A percentile compares a stretch with the other conserved stretches of the same genome.
phyloP scores from a whole-genome alignment of 2,888 invertebrate species.

The Orthosia gracilis region DNA sequence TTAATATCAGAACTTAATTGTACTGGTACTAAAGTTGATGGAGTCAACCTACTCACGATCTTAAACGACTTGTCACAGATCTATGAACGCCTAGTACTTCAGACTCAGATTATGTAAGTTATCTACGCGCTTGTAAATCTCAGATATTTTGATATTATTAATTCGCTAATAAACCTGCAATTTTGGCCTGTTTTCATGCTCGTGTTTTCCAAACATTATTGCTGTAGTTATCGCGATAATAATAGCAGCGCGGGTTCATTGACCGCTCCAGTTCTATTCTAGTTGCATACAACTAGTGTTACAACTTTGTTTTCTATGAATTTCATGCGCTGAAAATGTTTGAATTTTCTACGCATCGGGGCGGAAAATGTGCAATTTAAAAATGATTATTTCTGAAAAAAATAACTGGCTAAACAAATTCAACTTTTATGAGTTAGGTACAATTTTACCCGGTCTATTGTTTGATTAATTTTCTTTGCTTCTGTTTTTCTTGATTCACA shows the following conservation, averaged over 20 bases:
- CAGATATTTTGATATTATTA: conserved; percentile 56
- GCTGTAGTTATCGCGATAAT: conserved; percentile 83
- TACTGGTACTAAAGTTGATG: conserved; percentile 28
- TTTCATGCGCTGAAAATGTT: conserved; percentile 69
- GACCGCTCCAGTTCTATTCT: conserved; percentile 87
- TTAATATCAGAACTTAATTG: conserved; percentile 50
- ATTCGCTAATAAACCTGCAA: conserved; percentile 66
- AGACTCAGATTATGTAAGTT: conserved; percentile 36
- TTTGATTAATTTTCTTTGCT: conserved; percentile 15
- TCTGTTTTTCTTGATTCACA: not conserved
- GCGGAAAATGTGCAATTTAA: conserved; percentile 23
- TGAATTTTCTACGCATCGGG: conserved; percentile 35
- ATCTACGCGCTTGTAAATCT: conserved; percentile 23
- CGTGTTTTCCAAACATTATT: conserved; percentile 82
- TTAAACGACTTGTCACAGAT: conserved; percentile 65
- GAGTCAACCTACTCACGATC: conserved; percentile 66
- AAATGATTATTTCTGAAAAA: not conserved
- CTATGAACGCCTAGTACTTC: conserved; percentile 39
- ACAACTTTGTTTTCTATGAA: conserved; percentile 77
- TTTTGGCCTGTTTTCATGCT: conserved; percentile 77
- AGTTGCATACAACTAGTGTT: conserved; percentile 74
- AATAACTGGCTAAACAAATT: not conserved
- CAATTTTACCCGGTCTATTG: not conserved
- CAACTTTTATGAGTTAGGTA: not conserved
- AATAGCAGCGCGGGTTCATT: conserved; percentile 81